Evolutionary conservation across 2,797 vertebrate species (phyloP).

Genomic region (Momotus momota): DNA sequence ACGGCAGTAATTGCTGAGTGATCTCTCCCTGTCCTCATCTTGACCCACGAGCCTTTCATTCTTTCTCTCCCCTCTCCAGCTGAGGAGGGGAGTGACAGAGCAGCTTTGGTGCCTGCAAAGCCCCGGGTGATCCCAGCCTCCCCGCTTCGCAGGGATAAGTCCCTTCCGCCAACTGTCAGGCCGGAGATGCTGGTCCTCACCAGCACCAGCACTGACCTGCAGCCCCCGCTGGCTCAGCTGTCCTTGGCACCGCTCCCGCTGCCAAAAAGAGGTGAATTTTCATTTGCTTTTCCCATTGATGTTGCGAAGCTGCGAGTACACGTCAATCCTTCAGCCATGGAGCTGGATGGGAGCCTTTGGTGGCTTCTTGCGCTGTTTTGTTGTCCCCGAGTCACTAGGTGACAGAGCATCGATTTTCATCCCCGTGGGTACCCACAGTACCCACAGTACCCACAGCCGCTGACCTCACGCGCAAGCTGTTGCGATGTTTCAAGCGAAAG

Average conservation of each 20-base stretch:
- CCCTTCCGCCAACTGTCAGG: background rate
- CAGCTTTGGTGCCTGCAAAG: background rate
- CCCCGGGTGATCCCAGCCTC: background rate
- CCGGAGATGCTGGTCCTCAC: background rate
- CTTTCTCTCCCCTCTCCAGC: too few species aligned
- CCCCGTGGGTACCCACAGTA: background rate
- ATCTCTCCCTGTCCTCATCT: too few species aligned
- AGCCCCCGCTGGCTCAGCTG: background rate
- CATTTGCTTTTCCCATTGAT: rapidly evolving
- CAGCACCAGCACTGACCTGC: rapidly evolving
- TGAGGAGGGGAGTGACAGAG: too few species aligned
- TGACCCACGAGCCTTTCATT: too few species aligned
- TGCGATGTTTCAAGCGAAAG: background rate
- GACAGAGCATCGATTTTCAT: background rate
- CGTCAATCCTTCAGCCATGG: background rate
- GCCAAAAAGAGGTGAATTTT: background rate
- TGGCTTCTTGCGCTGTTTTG: background rate
- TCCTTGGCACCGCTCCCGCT: background rate
- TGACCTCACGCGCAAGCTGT: background rate
- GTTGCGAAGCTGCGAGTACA: background rate
- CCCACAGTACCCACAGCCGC: background rate
- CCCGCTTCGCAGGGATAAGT: rapidly evolving
- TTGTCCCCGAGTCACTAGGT: background rate
- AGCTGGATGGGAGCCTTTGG: background rate
- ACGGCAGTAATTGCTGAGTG: too few species aligned